Base-by-base conservation (phyloP, 2,888 invertebrate species). In the Dastarcus helophoroides region DNA sequence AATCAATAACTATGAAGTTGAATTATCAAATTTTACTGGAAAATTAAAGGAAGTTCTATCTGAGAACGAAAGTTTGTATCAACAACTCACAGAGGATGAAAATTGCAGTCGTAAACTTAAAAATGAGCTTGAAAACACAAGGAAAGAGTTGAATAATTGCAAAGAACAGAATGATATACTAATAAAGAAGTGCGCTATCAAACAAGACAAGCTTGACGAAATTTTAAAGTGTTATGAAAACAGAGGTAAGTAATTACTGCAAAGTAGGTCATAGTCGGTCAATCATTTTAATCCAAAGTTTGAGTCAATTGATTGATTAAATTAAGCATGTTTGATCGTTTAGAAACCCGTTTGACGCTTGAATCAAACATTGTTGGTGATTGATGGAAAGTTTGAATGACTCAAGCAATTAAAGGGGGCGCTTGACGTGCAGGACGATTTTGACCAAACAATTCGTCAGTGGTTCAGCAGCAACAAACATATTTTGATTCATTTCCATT, bases 171-270 rank as follows among this genome's bases (percentile, higher is more conserved):
- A 62, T 35, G 62, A 62, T 40, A 38, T 55, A 13, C 48, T 78
- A 38, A 58, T 65, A 6, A 77, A 78, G 41, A 73, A 83, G 44
- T 72, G 76, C 1, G 73, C 76, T 33, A 57, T 77, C 30, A 76
- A 79, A 10, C 81, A 80, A 52, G 71, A 73, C 29, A 83, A 83
- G 46, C 56, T 81, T 31, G 74, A 79, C 31, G 80, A 83, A 47
- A 72, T 82, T 9, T 73, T 80, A 50, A 73, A 75, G 26, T 63
- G 74, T 40, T 84, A 82, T 54, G 81, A 82, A 47, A 73, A 74
- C 47, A 81, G 81, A 60, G 71, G 77, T 66, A 58, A 67, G 62
- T 21, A 3, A 24, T n/a, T n/a, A n/a, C n/a, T n/a, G n/a, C n/a
- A n/a, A n/a, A n/a, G 19, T 6, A 17, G 19, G 19, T 17, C 19